Percentiles rank a stretch among this genome's conserved stretches.
These are phyloP conservation scores for Lithosia quadra DNA, from an alignment of 2,888 invertebrate species.

Conservation along the genomic window DNA sequence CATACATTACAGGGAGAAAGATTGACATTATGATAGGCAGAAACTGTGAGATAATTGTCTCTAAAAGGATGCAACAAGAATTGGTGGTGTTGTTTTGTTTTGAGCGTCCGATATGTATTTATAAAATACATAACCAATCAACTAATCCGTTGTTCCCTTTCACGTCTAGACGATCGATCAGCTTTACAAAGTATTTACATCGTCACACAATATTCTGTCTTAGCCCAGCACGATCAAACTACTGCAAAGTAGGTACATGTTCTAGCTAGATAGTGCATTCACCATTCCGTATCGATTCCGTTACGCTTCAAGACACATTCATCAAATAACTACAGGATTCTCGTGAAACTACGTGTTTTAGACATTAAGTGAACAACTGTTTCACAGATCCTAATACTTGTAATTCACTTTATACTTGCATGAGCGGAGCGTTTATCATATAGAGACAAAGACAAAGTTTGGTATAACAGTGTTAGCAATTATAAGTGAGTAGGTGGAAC, in stretches of 20 bases:
- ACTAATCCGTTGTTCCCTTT: conserved; percentile 6
- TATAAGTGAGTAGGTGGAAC: not conserved
- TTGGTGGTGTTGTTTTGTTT: no score
- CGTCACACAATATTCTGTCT: conserved; percentile 19
- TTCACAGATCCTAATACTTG: conserved; percentile 48
- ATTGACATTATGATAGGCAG: not conserved
- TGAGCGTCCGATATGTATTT: no score
- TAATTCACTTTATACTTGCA: conserved; percentile 55
- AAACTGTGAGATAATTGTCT: not conserved
- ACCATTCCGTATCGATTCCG: conserved; percentile 60
- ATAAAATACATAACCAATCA: no score
- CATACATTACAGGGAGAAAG: no score
- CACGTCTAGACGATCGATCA: conserved; percentile 21
- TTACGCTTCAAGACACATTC: conserved; percentile 63
- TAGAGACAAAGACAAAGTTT: conserved; percentile 25
- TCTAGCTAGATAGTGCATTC: conserved; percentile 38
- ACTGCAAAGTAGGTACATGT: conserved; percentile 45
- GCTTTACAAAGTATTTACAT: conserved; percentile 24
- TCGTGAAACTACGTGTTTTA: conserved; percentile 34
- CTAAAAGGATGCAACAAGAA: not conserved
- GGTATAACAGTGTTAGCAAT: not conserved
- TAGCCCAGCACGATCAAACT: conserved; percentile 38
- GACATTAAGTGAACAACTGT: conserved; percentile 49
- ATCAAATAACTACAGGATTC: conserved; percentile 60
- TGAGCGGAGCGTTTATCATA: conserved; percentile 46